phyloP scores from a whole-genome alignment of 2,888 invertebrate species.

The Phyto melanocephala region DNA sequence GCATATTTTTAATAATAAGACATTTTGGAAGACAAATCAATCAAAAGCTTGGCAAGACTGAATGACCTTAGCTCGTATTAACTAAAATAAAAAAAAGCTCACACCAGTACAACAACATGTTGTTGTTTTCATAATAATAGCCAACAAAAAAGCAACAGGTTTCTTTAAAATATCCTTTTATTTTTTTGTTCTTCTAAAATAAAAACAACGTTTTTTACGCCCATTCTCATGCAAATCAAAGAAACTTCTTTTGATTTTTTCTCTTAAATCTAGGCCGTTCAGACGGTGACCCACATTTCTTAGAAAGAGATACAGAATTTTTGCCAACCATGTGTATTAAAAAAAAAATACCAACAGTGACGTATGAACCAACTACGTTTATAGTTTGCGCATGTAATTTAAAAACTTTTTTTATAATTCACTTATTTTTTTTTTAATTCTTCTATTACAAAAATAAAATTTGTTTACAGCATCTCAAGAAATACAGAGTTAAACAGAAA shows the following conservation, averaged over 20 bases:
- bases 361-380: too few species aligned
- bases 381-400: slow-evolving; percentile 43
- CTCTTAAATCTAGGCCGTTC: slow-evolving; percentile 9
- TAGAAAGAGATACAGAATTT: neutral
- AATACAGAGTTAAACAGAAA: neutral
- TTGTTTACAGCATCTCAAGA: neutral
- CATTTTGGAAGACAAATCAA: too few species aligned
- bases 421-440: neutral
- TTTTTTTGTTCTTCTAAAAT: neutral
- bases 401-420: slow-evolving; percentile 26
- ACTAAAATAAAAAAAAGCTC: too few species aligned
- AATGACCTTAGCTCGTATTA: too few species aligned
- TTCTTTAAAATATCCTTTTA: slow-evolving; percentile 28
- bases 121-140: neutral
- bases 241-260: neutral
- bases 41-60: too few species aligned
- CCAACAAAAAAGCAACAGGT: slow-evolving; percentile 39
- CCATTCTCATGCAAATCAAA: too few species aligned
- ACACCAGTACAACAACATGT: too few species aligned
- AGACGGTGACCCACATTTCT: slow-evolving; percentile 34
- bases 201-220: neutral
- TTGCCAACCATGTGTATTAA: neutral
- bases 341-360: neutral
- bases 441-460: neutral
- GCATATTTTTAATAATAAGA: too few species aligned